These are phyloP conservation scores for Machaerirhynchus nigripectus DNA, from an alignment of 2,113 vertebrate species.

Conservation along the genomic window DNA sequence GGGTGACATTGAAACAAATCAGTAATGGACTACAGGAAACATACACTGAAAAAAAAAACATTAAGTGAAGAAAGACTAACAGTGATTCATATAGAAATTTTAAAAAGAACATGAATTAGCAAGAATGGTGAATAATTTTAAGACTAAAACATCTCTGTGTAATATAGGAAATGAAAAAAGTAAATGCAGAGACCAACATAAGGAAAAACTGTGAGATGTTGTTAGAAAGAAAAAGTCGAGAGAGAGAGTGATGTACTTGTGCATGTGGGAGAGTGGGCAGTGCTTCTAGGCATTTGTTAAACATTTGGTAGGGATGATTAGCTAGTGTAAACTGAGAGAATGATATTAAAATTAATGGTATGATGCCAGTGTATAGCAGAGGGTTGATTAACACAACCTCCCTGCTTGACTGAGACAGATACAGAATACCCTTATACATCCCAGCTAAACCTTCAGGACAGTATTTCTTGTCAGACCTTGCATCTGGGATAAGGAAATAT, in stretches of 20 bases:
- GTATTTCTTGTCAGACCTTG: neutral
- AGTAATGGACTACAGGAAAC: neutral
- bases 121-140: neutral
- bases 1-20: neutral
- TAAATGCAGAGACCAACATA: neutral
- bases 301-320: slow-evolving; percentile 44
- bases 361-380: neutral
- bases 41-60: neutral
- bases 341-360: slow-evolving; percentile 8
- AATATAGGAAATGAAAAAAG: neutral
- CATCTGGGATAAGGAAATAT: neutral
- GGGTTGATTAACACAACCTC: neutral
- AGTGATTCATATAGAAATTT: neutral
- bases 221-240: neutral
- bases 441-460: neutral
- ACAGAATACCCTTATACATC: neutral
- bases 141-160: neutral
- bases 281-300: slow-evolving; percentile 12
- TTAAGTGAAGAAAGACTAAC: neutral
- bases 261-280: neutral
- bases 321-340: neutral
- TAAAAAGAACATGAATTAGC: neutral
- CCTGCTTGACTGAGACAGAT: neutral
- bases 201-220: neutral
- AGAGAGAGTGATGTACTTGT: neutral